These are phyloP conservation scores for Augochlora pura DNA, from an alignment of 1,140 invertebrate species.

Conservation along the genomic window DNA sequence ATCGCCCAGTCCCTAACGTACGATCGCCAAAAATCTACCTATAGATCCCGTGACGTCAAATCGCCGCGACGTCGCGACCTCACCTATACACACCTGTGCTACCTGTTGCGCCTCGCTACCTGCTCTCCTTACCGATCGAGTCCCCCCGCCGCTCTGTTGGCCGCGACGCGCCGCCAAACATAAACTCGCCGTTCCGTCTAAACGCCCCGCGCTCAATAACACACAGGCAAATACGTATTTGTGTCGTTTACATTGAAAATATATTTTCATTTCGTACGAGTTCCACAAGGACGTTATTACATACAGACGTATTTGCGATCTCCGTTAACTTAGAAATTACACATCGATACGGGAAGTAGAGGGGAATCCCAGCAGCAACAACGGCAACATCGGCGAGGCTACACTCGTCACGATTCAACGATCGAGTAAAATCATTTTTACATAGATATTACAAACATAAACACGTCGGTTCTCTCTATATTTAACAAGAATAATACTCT, in stretches of 20 bases:
- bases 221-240: background rate
- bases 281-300: conserved; percentile 37
- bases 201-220: background rate
- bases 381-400: conserved; percentile 7
- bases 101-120: too few species aligned
- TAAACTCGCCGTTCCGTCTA: too few species aligned
- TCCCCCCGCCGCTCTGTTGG: too few species aligned
- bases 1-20: too few species aligned
- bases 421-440: conserved; percentile 28
- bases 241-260: conserved; percentile 61
- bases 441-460: background rate
- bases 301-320: conserved; percentile 38
- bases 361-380: conserved; percentile 18
- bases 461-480: background rate
- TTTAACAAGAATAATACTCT: conserved; percentile 9
- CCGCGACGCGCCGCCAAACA: too few species aligned
- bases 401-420: conserved; percentile 15
- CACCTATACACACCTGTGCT: too few species aligned
- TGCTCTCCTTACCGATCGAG: too few species aligned
- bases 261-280: conserved; percentile 60
- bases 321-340: conserved; percentile 18
- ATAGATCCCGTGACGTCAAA: too few species aligned
- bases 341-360: conserved; percentile 20
- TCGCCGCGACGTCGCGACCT: too few species aligned
- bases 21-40: too few species aligned